Conservation (phyloP, 2,113 vertebrate species). For the Bombycilla garrulus region DNA sequence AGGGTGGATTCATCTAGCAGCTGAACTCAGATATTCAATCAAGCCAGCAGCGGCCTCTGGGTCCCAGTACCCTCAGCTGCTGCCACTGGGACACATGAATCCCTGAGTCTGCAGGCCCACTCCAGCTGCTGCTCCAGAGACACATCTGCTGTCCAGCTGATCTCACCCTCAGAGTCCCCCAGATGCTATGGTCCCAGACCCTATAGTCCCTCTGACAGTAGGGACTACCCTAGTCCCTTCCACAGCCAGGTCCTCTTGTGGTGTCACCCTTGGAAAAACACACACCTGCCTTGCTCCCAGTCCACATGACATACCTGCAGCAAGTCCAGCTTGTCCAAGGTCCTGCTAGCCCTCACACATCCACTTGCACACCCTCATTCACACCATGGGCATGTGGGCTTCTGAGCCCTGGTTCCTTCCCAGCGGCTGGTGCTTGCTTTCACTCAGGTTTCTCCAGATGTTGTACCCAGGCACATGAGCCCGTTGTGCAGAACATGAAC, state of each 20-base stretch:
- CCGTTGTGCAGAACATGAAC: background rate
- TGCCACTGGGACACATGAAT: fast-evolving
- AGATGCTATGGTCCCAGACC: background rate
- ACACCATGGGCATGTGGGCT: fast-evolving
- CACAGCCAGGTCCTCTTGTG: background rate
- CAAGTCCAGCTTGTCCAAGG: background rate
- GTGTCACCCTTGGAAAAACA: background rate
- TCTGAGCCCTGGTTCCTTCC: background rate
- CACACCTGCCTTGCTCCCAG: background rate
- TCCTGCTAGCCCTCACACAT: too few species aligned
- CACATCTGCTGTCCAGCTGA: background rate
- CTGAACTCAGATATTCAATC: background rate
- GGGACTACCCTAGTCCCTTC: background rate
- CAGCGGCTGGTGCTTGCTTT: fast-evolving
- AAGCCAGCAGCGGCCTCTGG: background rate
- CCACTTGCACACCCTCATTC: fast-evolving
- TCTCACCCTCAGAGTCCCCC: background rate
- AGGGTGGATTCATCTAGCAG: background rate
- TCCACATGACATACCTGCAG: background rate
- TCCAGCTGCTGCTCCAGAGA: background rate
- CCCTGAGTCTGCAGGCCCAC: background rate
- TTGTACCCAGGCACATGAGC: background rate
- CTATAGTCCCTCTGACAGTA: background rate
- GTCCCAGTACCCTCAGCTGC: background rate
- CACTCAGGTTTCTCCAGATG: background rate